A percentile compares a stretch with the other conserved stretches of the same genome.
Evolutionary conservation across 2,888 invertebrate species (phyloP).

Genomic region (Tenthredo notha): DNA sequence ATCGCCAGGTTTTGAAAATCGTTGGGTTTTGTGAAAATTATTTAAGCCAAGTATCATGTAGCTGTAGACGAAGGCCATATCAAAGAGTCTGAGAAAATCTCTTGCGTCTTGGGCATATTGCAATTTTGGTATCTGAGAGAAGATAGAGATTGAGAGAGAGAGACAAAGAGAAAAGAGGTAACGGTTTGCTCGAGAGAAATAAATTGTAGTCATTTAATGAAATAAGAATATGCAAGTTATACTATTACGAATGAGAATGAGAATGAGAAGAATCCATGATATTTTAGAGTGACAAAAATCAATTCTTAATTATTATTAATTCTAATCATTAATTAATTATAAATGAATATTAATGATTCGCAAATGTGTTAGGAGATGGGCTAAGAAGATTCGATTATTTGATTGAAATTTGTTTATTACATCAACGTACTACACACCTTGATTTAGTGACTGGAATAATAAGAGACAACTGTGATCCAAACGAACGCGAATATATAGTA

Average conservation of each 20-base stretch:
- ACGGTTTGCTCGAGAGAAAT: background rate
- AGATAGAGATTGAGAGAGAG: background rate
- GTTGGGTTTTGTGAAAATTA: background rate
- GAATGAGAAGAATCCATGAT: slow-evolving; percentile 18
- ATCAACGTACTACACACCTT: background rate
- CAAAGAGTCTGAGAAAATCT: slow-evolving; percentile 24
- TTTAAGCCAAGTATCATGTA: background rate
- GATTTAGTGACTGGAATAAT: background rate
- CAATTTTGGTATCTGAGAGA: slow-evolving; percentile 23
- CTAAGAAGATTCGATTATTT: background rate
- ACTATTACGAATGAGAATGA: slow-evolving; percentile 7
- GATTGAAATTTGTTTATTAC: background rate
- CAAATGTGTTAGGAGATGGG: background rate
- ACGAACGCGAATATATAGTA: background rate
- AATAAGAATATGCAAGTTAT: slow-evolving; percentile 35
- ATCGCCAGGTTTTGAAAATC: background rate
- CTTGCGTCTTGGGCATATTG: slow-evolving; percentile 45
- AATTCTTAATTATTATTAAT: slow-evolving; percentile 19
- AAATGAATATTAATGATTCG: background rate
- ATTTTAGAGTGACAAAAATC: slow-evolving; percentile 15
- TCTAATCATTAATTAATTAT: slow-evolving; percentile 7
- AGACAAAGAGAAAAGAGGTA: background rate
- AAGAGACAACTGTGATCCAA: slow-evolving; percentile 32
- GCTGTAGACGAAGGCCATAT: slow-evolving; percentile 39
- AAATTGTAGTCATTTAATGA: slow-evolving; percentile 42